phyloP scores from a whole-genome alignment of 2,113 vertebrate genomes.

The Pantherophis guttatus region DNA sequence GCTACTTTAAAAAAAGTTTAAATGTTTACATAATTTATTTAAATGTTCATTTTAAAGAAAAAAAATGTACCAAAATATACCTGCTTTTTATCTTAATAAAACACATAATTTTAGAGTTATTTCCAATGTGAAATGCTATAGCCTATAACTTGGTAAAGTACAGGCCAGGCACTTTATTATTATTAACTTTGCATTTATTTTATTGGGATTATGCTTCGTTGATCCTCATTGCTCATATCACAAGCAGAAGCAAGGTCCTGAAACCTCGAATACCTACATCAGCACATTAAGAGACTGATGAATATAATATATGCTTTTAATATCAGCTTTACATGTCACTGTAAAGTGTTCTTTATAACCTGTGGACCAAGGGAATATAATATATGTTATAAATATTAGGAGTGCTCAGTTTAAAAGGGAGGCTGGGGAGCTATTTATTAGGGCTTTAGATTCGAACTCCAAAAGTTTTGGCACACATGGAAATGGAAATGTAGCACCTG shows the following conservation, averaged over 20 bases:
- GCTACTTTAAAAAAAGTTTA: not conserved
- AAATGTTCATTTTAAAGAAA: not conserved
- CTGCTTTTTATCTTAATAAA: too few relatives aligned
- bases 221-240: not conserved
- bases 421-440: not conserved
- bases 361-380: not conserved
- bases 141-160: too few relatives aligned
- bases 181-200: not conserved
- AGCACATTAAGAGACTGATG: not conserved
- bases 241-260: not conserved
- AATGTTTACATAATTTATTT: not conserved
- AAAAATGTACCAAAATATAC: not conserved
- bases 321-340: not conserved
- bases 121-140: too few relatives aligned
- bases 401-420: not conserved
- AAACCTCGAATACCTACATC: not conserved
- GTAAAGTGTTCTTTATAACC: not conserved
- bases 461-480: not conserved
- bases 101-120: too few relatives aligned
- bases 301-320: not conserved
- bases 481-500: not conserved
- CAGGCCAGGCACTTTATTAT: not conserved
- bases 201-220: not conserved
- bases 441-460: not conserved
- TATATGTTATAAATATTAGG: not conserved